phyloP scores from a whole-genome alignment of 35 echinoderm and acorn worm genomes.

The Holothuria glaberrima region DNA sequence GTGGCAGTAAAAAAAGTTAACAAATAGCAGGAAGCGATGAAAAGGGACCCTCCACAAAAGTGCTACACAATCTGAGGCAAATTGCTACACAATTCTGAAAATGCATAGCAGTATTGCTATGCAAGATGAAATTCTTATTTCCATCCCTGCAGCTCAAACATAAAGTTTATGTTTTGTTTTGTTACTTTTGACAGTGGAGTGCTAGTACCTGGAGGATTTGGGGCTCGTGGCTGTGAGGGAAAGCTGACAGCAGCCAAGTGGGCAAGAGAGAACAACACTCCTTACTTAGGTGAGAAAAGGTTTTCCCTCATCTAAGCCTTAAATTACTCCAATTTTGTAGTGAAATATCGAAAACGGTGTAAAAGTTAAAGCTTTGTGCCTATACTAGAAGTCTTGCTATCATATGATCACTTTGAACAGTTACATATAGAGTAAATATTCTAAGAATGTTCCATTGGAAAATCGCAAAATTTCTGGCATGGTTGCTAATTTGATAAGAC shows the following conservation, averaged over 20 bases:
- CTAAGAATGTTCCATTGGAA: too few relatives aligned
- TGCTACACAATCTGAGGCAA: too few relatives aligned
- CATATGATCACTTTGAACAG: background rate
- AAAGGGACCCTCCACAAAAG: too few relatives aligned
- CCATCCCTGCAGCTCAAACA: background rate
- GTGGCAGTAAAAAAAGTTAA: too few relatives aligned
- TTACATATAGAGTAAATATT: background rate
- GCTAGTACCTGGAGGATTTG: constrained; percentile 94
- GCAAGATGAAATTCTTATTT: too few relatives aligned
- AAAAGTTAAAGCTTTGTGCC: background rate
- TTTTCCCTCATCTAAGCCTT: background rate
- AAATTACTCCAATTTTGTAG: too few relatives aligned
- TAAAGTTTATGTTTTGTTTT: background rate
- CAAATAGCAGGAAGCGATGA: too few relatives aligned
- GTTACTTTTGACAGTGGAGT: constrained; percentile 77
- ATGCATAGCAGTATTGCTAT: too few relatives aligned
- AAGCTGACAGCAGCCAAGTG: constrained; percentile 94
- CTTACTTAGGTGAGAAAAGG: constrained; percentile 81
- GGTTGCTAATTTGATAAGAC: too few relatives aligned
- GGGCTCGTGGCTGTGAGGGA: constrained; percentile 83
- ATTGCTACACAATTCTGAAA: too few relatives aligned
- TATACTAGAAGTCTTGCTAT: background rate
- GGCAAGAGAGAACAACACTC: constrained; percentile 95
- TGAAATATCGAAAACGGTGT: too few relatives aligned
- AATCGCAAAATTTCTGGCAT: too few relatives aligned